Base-by-base conservation (phyloP, 2,113 vertebrate genomes). In the Oncorhynchus tshawytscha region DNA sequence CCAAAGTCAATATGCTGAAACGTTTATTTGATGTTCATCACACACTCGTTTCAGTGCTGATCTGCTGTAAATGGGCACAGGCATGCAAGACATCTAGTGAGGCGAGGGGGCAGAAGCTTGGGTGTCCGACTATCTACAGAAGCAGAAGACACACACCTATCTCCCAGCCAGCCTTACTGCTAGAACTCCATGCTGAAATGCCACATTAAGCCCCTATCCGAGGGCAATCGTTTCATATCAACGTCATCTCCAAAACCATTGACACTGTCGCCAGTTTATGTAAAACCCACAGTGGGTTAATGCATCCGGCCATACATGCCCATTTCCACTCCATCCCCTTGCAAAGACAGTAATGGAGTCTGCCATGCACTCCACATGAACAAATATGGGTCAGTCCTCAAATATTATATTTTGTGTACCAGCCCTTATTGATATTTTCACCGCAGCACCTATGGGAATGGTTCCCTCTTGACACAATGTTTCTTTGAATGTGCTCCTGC, bases 401-500 rank as follows among this genome's bases (percentile, higher is more conserved):
- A 81, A 74, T 81, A 84, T 84, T 77, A 84, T 82, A 84, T 9
- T 81, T 86, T 82, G 77, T 88, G 78, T 87, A 49, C 48, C 70
- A 74, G 82, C 74, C 83, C 79, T 79, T 84, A 88, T 88, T 83
- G 78, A 87, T 85, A 78, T 79, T 54, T 76, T 86, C 64, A 64
- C 84, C 78, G 66, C 78, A 83, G 80, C 60, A 83, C 82, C 84
- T 69, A 67, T 51, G 82, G 80, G 85, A 86, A 83, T 65, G 67
- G 76, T 79, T 79, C 75, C 78, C 78, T 65, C 70, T 72, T 24
- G n/a, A 82, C 83, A 90, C 85, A 84, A 86, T 80, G 75, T 84
- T 78, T 85, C 78, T 86, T 86, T 84, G 78, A 89, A 90, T 85
- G 73, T 78, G 82, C 78, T 85, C 80, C 78, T 71, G 86, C 86